These are phyloP conservation scores for Eupelmus urozonus DNA, from an alignment of 2,888 invertebrate genomes.

Conservation along the genomic window DNA sequence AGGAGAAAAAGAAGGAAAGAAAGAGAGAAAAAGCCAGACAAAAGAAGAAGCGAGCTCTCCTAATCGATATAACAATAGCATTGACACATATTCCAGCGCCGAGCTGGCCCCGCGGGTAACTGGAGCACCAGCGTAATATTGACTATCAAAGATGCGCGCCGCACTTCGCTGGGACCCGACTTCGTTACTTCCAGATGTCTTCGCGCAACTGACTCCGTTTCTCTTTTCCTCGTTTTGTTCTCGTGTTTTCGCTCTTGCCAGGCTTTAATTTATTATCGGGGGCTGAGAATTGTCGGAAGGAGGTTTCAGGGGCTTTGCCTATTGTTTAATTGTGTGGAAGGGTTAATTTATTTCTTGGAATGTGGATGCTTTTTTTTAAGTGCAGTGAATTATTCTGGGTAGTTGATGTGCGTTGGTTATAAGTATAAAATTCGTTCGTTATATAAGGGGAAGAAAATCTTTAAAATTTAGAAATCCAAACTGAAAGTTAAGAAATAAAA, in stretches of 20 bases:
- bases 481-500: too few species aligned
- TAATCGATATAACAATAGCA: conserved; percentile 5
- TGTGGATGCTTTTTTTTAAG: too few species aligned
- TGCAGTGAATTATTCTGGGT: too few species aligned
- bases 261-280: too few species aligned
- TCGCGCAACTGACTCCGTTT: neutral
- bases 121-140: conserved; percentile 45
- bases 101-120: conserved; percentile 7
- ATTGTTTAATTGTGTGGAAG: neutral
- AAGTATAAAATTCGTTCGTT: too few species aligned
- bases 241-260: neutral
- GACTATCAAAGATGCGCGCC: conserved; percentile 38
- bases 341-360: too few species aligned
- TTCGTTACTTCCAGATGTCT: conserved; percentile 36
- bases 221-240: conserved; percentile 8
- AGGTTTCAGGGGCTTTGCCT: too few species aligned
- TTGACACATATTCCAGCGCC: conserved; percentile 35
- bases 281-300: too few species aligned
- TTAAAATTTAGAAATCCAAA: too few species aligned
- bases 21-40: neutral
- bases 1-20: neutral
- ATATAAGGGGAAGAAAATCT: too few species aligned
- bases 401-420: too few species aligned
- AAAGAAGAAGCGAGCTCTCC: conserved; percentile 22
- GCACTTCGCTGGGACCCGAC: conserved; percentile 2